These are phyloP conservation scores for Nothoprocta perdicaria DNA, from an alignment of 2,113 vertebrate genomes.

Conservation along the genomic window DNA sequence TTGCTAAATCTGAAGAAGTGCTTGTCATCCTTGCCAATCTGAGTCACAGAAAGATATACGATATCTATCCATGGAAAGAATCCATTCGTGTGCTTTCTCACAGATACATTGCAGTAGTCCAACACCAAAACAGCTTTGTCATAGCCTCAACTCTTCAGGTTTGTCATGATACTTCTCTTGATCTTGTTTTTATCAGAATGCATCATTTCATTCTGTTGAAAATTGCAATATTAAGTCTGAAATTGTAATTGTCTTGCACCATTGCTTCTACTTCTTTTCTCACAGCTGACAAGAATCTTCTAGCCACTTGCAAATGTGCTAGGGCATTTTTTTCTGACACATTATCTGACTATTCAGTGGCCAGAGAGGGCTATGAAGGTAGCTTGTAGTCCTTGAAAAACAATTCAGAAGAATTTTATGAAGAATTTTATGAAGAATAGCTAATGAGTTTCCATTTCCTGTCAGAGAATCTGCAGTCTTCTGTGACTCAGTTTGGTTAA, in stretches of 20 bases:
- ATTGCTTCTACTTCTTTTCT: not conserved
- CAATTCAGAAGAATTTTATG: not conserved
- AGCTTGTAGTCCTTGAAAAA: not conserved
- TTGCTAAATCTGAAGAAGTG: not conserved
- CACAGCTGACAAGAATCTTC: constrained; percentile 5
- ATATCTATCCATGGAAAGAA: not conserved
- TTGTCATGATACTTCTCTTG: not conserved
- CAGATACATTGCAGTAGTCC: not conserved
- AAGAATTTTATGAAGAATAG: not conserved
- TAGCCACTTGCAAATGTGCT: not conserved
- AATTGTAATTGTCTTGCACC: not conserved
- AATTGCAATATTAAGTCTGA: not conserved
- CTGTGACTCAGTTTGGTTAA: not conserved
- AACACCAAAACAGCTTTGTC: not conserved
- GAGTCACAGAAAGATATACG: not conserved
- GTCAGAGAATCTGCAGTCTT: not conserved
- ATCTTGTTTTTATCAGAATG: not conserved
- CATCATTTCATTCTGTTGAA: not conserved
- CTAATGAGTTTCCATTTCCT: not conserved
- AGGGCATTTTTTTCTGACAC: not conserved
- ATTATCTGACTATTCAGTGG: not conserved
- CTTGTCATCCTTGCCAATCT: not conserved
- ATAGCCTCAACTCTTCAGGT: not conserved
- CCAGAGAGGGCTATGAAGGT: not conserved
- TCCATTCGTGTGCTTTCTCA: not conserved